phyloP scores from a whole-genome alignment of 1,140 invertebrate genomes.

The Danaus melanippus region DNA sequence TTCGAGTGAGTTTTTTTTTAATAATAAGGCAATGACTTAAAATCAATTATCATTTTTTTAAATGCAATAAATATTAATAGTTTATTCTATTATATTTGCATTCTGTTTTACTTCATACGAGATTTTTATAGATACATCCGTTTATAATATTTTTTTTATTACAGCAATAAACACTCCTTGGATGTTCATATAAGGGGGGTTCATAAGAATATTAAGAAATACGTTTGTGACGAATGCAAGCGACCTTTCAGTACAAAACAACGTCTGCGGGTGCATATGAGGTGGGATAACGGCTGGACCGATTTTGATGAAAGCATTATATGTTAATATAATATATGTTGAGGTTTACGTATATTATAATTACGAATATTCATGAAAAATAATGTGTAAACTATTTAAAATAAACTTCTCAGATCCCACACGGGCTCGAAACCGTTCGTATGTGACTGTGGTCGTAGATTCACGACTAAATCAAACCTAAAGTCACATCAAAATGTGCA shows the following conservation, averaged over 20 bases:
- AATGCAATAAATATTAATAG: too few species aligned
- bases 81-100: too few species aligned
- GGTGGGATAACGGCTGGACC: slow-evolving; percentile 1
- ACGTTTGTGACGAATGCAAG: slow-evolving; percentile 12
- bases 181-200: slow-evolving; percentile 13
- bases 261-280: slow-evolving; percentile 13
- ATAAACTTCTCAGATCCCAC: slow-evolving; percentile 16
- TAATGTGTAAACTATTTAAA: too few species aligned
- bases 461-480: slow-evolving; percentile 22
- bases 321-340: too few species aligned
- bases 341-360: too few species aligned
- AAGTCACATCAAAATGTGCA: slow-evolving; percentile 17
- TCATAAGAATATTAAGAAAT: slow-evolving; percentile 12
- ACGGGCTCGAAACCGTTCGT: slow-evolving; percentile 18
- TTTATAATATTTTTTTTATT: background rate
- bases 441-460: slow-evolving; percentile 15
- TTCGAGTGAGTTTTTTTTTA: slow-evolving; percentile 15
- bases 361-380: too few species aligned
- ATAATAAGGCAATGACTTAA: too few species aligned
- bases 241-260: slow-evolving; percentile 15
- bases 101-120: background rate
- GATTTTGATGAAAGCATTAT: too few species aligned
- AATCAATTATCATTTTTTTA: too few species aligned
- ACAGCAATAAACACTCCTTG: slow-evolving; percentile 10
- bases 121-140: background rate